Conservation (phyloP, 2,888 invertebrate species). For the Acronicta aceris region DNA sequence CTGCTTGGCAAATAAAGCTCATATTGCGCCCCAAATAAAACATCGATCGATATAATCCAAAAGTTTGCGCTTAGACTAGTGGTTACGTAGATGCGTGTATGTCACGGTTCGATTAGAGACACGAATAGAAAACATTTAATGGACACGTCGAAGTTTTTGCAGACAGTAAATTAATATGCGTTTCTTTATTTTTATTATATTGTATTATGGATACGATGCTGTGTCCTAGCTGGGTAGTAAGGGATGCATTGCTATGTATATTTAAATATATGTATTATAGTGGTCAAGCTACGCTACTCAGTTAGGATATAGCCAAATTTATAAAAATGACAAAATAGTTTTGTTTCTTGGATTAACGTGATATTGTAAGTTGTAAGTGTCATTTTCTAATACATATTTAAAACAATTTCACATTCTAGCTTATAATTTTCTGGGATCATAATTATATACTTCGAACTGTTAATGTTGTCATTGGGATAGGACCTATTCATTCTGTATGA, state of each 20-base stretch:
- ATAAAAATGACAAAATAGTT: not conserved
- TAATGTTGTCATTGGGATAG: not conserved
- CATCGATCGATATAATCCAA: slow-evolving; percentile 25
- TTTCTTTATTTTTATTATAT: slow-evolving; percentile 14
- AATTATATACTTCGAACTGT: not conserved
- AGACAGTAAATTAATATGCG: slow-evolving; percentile 13
- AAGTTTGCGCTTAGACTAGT: slow-evolving; percentile 37
- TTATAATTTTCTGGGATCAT: slow-evolving; percentile 11
- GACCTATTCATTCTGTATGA: not conserved
- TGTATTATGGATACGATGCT: no score
- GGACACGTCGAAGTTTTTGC: slow-evolving; percentile 26
- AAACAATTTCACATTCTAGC: slow-evolving; percentile 16
- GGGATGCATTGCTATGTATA: not conserved
- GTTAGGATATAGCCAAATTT: not conserved
- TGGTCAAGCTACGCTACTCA: not conserved
- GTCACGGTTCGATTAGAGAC: slow-evolving; percentile 17
- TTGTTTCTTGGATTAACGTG: not conserved
- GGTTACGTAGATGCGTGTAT: slow-evolving; percentile 41
- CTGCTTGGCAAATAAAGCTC: slow-evolving; percentile 39
- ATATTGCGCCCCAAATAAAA: slow-evolving; percentile 22
- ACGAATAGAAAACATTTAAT: slow-evolving; percentile 27
- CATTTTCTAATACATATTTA: slow-evolving; percentile 13
- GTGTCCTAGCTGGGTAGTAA: not conserved
- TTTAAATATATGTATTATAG: no score
- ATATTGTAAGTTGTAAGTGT: slow-evolving; percentile 20